Percentiles rank a stretch among this genome's conserved stretches.
Conservation (phyloP, 1,140 invertebrate species). For the Microplitis mediator region DNA sequence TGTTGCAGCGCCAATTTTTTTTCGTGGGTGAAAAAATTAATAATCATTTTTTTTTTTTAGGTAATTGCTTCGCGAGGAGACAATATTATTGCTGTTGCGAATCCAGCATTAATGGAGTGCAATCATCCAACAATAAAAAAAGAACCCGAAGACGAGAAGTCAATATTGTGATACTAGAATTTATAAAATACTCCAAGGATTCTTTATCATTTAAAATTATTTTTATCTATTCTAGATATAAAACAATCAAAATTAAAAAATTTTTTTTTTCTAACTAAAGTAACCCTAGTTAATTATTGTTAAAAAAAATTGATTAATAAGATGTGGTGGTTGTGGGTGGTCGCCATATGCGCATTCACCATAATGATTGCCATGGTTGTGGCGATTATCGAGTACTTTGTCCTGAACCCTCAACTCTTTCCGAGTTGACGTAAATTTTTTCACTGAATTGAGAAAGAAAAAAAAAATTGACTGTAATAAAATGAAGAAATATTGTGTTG, state of each 20-base stretch:
- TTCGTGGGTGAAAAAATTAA: neutral
- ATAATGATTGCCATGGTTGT: neutral
- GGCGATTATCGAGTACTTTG: neutral
- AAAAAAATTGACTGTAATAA: neutral
- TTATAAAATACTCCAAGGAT: slow-evolving; percentile 8
- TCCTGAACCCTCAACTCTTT: neutral
- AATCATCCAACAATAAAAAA: slow-evolving; percentile 59
- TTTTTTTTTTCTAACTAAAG: neutral
- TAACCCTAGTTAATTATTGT: neutral
- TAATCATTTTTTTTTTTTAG: slow-evolving; percentile 52
- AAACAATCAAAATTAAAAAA: neutral
- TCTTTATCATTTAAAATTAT: slow-evolving; percentile 3
- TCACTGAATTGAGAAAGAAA: neutral
- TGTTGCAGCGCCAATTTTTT: too few relatives aligned
- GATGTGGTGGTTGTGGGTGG: neutral
- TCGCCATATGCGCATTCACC: neutral
- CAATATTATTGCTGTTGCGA: slow-evolving; percentile 86
- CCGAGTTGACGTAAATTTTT: neutral
- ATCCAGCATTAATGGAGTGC: slow-evolving; percentile 74
- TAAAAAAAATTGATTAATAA: neutral
- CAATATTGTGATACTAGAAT: slow-evolving; percentile 49
- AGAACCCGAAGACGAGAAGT: slow-evolving; percentile 51
- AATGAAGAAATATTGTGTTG: neutral
- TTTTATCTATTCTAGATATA: neutral
- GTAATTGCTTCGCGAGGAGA: slow-evolving; percentile 82